phyloP scores from a whole-genome alignment of 23 tunicate species.

The Styela plicata region DNA sequence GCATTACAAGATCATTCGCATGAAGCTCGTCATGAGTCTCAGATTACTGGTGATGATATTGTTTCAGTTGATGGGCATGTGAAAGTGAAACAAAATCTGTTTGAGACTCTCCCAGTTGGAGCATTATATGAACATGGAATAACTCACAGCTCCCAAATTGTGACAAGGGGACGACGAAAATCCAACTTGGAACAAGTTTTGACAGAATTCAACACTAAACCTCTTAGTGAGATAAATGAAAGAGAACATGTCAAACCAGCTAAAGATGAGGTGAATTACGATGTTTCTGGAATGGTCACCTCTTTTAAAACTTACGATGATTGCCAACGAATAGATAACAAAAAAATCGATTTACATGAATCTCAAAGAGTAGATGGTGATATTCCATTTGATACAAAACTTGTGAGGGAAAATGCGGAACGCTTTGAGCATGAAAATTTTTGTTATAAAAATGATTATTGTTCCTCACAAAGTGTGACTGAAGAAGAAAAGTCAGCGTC shows the following conservation, averaged over 20 bases:
- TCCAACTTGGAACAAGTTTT: background rate
- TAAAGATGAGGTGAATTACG: background rate
- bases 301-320: background rate
- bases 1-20: background rate
- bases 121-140: background rate
- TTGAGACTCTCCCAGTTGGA: conserved; percentile 1
- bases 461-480: background rate
- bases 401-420: background rate
- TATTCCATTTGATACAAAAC: background rate
- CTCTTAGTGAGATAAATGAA: conserved; percentile 1
- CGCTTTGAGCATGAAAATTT: background rate
- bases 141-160: conserved; percentile 5
- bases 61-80: conserved; percentile 13
- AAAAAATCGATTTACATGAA: background rate
- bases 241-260: background rate
- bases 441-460: background rate
- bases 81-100: conserved; percentile 3
- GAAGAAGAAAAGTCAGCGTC: background rate
- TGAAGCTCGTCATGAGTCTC: background rate
- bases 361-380: conserved; percentile 1
- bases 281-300: background rate
- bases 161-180: background rate
- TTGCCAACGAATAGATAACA: background rate
- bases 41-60: background rate
- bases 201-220: background rate